Evolutionary conservation across 2,113 vertebrate species (phyloP).

Genomic region (Capreolus pygargus): DNA sequence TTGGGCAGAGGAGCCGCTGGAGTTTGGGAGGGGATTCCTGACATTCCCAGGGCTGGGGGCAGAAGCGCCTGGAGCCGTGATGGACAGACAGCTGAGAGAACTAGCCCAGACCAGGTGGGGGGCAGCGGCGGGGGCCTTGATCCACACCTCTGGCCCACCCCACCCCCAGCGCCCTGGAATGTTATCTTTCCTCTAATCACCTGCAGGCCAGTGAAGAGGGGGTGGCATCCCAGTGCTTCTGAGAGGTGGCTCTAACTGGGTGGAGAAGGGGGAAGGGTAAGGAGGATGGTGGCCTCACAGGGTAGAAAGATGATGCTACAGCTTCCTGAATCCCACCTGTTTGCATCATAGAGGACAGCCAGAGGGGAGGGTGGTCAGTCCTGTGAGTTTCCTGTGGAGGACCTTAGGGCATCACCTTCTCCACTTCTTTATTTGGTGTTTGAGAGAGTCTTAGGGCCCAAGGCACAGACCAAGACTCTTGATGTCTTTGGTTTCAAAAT

Average conservation of each 20-base stretch:
- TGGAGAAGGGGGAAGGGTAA: background rate
- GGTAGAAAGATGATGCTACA: background rate
- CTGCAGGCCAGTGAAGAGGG: background rate
- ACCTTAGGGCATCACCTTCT: fast-evolving
- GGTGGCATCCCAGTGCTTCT: background rate
- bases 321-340: background rate
- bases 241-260: background rate
- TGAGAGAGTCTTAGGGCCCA: background rate
- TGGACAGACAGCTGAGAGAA: conserved; percentile 41
- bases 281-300: background rate
- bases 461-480: background rate
- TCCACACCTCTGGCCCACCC: background rate
- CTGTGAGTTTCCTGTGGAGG: background rate
- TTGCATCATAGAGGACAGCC: fast-evolving
- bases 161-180: conserved; percentile 15
- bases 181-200: conserved; percentile 52
- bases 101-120: background rate
- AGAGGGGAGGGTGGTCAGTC: background rate
- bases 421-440: background rate
- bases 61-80: background rate
- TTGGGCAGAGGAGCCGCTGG: background rate
- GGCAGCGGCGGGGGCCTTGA: background rate
- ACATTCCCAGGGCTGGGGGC: conserved; percentile 54
- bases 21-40: conserved; percentile 56
- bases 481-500: background rate